A percentile compares a stretch with the other conserved stretches of the same genome.
Conservation (phyloP, 1,140 invertebrate genomes). For the Tetraneura akinire region DNA sequence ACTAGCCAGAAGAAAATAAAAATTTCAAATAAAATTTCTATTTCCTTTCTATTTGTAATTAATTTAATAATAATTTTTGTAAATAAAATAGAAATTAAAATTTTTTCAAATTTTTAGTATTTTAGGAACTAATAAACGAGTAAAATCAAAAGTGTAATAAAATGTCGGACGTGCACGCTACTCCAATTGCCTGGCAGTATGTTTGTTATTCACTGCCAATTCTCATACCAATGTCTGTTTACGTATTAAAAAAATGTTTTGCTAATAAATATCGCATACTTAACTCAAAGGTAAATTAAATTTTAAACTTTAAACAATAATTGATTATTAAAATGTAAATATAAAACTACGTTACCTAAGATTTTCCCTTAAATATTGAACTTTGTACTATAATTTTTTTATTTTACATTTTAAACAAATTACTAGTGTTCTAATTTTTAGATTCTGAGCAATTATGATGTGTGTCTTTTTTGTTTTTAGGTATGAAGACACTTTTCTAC, state of each 20-base stretch:
- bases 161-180: constrained; percentile 18
- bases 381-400: background rate
- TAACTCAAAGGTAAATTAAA: constrained; percentile 20
- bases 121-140: background rate
- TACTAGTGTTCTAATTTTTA: too few species aligned
- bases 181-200: constrained; percentile 30
- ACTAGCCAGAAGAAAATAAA: background rate
- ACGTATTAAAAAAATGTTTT: constrained; percentile 20
- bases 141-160: constrained; percentile 11
- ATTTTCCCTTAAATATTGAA: background rate
- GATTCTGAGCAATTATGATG: too few species aligned
- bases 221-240: constrained; percentile 30
- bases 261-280: constrained; percentile 24
- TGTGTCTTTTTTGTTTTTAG: too few species aligned
- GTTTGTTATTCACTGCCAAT: constrained; percentile 27
- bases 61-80: background rate
- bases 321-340: too few species aligned
- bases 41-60: background rate
- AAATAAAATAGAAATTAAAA: background rate
- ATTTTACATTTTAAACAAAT: too few species aligned
- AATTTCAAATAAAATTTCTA: constrained; percentile 1
- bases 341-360: background rate
- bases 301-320: background rate
- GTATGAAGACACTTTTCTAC: too few species aligned
- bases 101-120: background rate